Conservation (phyloP, 2,797 vertebrate species). For the Buphagus erythrorhynchus region DNA sequence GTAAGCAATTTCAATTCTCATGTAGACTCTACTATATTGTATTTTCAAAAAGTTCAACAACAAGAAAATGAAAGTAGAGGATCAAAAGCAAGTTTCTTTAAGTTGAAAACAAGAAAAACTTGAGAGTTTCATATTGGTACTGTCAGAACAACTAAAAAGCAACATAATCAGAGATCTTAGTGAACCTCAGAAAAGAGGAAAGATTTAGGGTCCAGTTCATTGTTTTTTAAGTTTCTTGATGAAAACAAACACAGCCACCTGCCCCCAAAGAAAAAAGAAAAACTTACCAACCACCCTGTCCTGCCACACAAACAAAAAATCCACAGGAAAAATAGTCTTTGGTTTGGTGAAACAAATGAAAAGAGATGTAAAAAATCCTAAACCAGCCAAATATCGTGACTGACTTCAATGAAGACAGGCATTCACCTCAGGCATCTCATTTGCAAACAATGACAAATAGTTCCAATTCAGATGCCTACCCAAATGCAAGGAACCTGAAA, state of each 20-base stretch:
- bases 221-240: neutral
- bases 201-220: neutral
- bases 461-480: neutral
- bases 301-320: neutral
- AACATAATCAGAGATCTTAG: neutral
- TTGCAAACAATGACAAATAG: neutral
- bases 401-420: neutral
- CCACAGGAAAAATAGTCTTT: neutral
- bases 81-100: neutral
- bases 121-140: neutral
- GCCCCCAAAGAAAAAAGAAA: neutral
- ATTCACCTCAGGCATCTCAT: neutral
- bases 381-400: neutral
- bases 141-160: neutral
- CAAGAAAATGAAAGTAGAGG: conserved; percentile 32
- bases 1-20: conserved; percentile 45
- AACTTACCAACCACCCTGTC: accelerated
- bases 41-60: conserved; percentile 26
- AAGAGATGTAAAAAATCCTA: neutral
- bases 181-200: neutral
- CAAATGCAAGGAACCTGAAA: neutral
- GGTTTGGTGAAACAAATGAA: neutral
- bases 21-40: conserved; percentile 8
- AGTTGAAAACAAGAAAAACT: neutral
- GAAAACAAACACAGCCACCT: neutral